A percentile compares a stretch with the other conserved stretches of the same genome.
Evolutionary conservation across 2,113 vertebrate genomes (phyloP).

Genomic region (Peromyscus polionotus): DNA sequence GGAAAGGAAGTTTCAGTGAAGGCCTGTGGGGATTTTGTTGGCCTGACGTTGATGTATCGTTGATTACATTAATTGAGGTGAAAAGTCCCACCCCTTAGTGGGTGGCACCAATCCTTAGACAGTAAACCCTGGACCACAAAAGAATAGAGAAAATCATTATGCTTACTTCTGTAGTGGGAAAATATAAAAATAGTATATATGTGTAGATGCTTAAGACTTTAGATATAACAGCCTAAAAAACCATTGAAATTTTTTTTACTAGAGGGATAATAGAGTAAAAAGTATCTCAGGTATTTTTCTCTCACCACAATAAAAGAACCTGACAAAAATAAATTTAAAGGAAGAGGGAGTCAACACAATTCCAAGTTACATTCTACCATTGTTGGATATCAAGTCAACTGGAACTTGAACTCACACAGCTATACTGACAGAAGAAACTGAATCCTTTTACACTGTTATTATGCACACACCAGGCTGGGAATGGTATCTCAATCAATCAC

Average conservation of each 20-base stretch:
- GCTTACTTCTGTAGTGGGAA: background rate
- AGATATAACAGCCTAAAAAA: background rate
- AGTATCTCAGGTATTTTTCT: background rate
- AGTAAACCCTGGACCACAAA: background rate
- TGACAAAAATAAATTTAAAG: background rate
- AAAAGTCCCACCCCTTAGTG: too few species aligned
- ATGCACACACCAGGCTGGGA: background rate
- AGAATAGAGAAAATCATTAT: background rate
- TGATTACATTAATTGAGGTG: background rate
- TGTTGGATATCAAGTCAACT: background rate
- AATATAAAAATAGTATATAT: background rate
- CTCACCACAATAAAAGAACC: background rate
- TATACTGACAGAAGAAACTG: background rate
- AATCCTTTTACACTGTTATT: background rate
- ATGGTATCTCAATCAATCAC: fast-evolving
- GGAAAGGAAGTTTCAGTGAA: too few species aligned
- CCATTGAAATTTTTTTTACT: background rate
- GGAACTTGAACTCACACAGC: background rate
- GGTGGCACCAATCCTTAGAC: too few species aligned
- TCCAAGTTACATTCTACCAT: too few species aligned
- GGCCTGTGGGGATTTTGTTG: background rate
- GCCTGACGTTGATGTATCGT: background rate
- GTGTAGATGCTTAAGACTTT: background rate
- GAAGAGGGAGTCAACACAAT: background rate
- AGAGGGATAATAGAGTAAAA: background rate